Base-by-base conservation (phyloP, 2,113 vertebrate species). In the Eonycteris spelaea region DNA sequence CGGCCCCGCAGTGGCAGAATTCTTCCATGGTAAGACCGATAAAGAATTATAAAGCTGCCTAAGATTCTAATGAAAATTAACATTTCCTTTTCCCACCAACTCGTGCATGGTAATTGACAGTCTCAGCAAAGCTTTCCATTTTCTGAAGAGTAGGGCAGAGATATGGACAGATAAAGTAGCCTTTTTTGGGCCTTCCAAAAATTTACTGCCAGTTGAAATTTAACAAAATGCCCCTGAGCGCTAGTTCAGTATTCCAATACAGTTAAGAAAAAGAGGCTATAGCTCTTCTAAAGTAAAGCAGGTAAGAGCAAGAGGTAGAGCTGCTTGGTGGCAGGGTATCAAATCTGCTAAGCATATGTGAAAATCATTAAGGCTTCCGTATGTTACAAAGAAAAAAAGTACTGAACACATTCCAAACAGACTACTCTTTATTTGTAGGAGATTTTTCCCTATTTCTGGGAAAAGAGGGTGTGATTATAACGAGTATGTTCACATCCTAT, bases 301-400 rank as follows among this genome's bases (percentile, higher is more conserved):
- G 97, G 97, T 97, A 97, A 98, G 95, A 96, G 91, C 93, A 96
- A 97, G 97, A 97, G 97, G 97, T 97, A 96, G 95, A 67, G 90
- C 78, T 40, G 88, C 30, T 48, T 75, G 77, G 92, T 96, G 97
- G 97, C 97, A 94, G 74, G 74, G 57, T 67, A 96, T 97, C 97
- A 97, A 97, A 45, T 97, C 97, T 97, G 95, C 94, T 86, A 53
- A 96, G 93, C 97, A 91, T 96, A 96, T 97, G 97, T 87, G 97
- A 98, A 98, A 97, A 97, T 97, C 97, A 98, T 98, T 98, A 97
- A 98, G 96, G 85, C 95, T 98, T 95, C 97, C 96, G 96, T 97
- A 98, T 98, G 97, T 96, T 98, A 89, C 97, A 96, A 96, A 97
- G 90, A 86, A 96, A 96, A 96, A 97, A 96, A 59, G 71, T 91